phyloP scores from a whole-genome alignment of 2,888 invertebrate species.

The Theretra japonica region DNA sequence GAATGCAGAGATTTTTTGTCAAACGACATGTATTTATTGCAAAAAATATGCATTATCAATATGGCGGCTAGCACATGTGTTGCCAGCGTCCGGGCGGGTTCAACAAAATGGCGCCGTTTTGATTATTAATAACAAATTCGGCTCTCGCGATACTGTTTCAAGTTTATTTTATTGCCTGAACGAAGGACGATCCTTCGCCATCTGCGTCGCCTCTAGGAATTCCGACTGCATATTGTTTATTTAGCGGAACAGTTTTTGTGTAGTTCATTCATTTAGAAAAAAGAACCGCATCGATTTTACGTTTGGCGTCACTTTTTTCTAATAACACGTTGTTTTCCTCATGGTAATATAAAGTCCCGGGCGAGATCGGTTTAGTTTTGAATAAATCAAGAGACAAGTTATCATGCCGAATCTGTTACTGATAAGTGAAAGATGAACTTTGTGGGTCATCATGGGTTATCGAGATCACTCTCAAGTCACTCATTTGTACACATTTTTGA shows the following conservation, averaged over 20 bases:
- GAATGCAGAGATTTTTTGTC: neutral
- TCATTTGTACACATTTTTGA: neutral
- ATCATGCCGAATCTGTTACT: neutral
- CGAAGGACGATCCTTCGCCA: constrained; percentile 69
- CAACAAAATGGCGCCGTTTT: constrained; percentile 78
- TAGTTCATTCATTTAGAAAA: constrained; percentile 23
- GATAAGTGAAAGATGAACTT: constrained; percentile 4
- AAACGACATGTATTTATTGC: constrained; percentile 22
- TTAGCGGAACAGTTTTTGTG: constrained; percentile 72
- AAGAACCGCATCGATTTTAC: constrained; percentile 29
- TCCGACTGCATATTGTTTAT: constrained; percentile 71
- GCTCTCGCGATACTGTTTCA: constrained; percentile 71
- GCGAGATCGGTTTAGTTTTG: neutral
- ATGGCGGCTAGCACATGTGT: constrained; percentile 52
- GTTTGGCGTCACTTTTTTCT: constrained; percentile 29
- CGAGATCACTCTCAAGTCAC: constrained; percentile 1
- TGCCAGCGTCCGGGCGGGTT: constrained; percentile 51
- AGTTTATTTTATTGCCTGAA: constrained; percentile 68
- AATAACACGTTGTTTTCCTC: neutral
- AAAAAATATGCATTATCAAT: constrained; percentile 40
- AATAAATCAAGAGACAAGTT: constrained; percentile 6
- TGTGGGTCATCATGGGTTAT: constrained; percentile 9
- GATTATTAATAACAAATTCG: constrained; percentile 82
- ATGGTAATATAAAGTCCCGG: neutral
- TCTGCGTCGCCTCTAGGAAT: constrained; percentile 73